Evolutionary conservation across 2,888 invertebrate genomes (phyloP).

Genomic region (Chrysomela aeneicollis): DNA sequence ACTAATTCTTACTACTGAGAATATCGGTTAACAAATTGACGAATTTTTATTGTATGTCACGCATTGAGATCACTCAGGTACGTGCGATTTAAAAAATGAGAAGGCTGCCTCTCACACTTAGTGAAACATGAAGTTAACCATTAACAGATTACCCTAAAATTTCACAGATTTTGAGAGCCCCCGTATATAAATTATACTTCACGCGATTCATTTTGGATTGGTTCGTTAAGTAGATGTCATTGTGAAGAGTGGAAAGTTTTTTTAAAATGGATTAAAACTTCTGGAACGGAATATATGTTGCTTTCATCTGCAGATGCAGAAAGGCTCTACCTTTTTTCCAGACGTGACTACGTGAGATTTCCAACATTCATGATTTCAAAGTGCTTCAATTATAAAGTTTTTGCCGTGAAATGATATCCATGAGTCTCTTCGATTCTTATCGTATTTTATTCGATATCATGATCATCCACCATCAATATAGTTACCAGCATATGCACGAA

Average conservation of each 20-base stretch:
- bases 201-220: neutral
- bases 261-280: slow-evolving; percentile 18
- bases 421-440: neutral
- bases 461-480: no score
- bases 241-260: slow-evolving; percentile 15
- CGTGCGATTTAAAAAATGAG: no score
- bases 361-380: slow-evolving; percentile 12
- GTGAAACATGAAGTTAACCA: no score
- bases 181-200: neutral
- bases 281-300: slow-evolving; percentile 15
- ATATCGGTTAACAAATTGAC: no score
- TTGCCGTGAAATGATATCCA: neutral
- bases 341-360: slow-evolving; percentile 5
- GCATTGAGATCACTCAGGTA: no score
- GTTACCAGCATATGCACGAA: no score
- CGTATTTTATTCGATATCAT: no score
- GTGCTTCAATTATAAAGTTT: slow-evolving; percentile 13
- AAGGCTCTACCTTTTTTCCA: neutral
- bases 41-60: no score
- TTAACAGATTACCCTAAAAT: no score
- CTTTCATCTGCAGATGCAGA: slow-evolving; percentile 15
- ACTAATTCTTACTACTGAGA: no score
- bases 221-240: slow-evolving; percentile 6
- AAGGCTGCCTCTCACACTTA: no score
- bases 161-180: neutral